Base-by-base conservation (phyloP, 2,113 vertebrate genomes). In the Gymnobelideus leadbeateri region DNA sequence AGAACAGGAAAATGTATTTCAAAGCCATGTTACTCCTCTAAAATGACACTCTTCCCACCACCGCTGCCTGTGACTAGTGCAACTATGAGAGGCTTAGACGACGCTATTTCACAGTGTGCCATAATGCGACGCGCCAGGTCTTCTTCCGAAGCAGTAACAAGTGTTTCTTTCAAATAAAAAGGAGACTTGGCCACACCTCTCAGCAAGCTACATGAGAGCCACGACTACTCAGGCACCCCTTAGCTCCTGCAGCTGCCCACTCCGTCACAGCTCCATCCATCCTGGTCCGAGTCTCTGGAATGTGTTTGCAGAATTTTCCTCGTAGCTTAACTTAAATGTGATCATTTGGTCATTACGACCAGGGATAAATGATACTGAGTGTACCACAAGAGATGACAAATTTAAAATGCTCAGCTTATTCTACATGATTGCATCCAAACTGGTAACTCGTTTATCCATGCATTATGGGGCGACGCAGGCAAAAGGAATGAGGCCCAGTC, bases 401-500 rank as follows among this genome's bases (percentile, higher is more conserved):
- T 91, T 91, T 90, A 97, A 96, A 97, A 97, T 91, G 92, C 90
- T 93, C 96, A 89, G 93, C 96, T 97, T 94, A 25, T 97, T 94
- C 97, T 96, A 96, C 25, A 51, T 47, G 96, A 95, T 89, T 97
- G 92, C 95, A 97, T 97, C 96, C 95, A 98, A 97, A 97, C 54
- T 68, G 95, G 96, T 96, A 97, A 98, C 89, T 95, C 93, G 92
- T 96, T 97, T 95, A 97, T 97, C 98, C 98, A 98, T 98, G 98
- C 98, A 98, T 92, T 96, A 95, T 97, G 97, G 91, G 97, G 96
- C 84, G 91, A 2, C 54, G 95, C 51, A 92, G 97, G 96, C 93
- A 98, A 98, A 97, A 94, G 96, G 98, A 95, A 90, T 11, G 95
- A 97, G 92, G 96, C 89, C 47, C 95, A 93, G 3, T 99, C 99